These are phyloP conservation scores for Merluccius polli DNA, from an alignment of 2,797 vertebrate species.

Conservation along the genomic window DNA sequence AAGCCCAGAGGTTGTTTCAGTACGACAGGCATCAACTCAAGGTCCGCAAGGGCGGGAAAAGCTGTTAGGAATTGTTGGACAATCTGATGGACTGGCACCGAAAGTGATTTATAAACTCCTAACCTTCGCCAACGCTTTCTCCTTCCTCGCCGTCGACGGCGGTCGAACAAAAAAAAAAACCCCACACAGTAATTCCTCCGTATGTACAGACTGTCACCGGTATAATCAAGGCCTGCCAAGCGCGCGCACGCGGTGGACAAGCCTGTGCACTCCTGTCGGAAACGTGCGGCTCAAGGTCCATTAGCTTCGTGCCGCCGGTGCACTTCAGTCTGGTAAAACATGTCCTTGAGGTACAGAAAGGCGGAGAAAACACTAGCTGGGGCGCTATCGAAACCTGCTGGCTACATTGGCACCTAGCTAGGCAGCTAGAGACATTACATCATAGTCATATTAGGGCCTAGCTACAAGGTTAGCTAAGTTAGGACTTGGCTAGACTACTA, in stretches of 20 bases:
- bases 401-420: background rate
- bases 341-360: constrained; percentile 60
- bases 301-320: constrained; percentile 44
- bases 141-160: constrained; percentile 48
- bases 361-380: constrained; percentile 16
- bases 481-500: too few relatives aligned
- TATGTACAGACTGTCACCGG: constrained; percentile 62
- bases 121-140: background rate
- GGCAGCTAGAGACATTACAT: too few relatives aligned
- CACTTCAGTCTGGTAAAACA: constrained; percentile 38
- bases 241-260: too few relatives aligned
- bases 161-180: constrained; percentile 37
- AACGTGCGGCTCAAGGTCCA: constrained; percentile 69
- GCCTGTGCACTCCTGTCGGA: constrained; percentile 18
- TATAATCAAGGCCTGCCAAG: constrained; percentile 64
- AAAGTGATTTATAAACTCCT: constrained; percentile 44
- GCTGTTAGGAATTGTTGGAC: constrained; percentile 43
- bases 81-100: constrained; percentile 41
- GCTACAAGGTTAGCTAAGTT: too few relatives aligned
- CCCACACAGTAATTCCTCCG: constrained; percentile 49
- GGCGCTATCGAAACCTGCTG: background rate
- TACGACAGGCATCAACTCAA: constrained; percentile 27
- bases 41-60: constrained; percentile 45
- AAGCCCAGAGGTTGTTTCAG: constrained; percentile 12
- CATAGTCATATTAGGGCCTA: too few relatives aligned